These are phyloP conservation scores for Parazoanthus darwini DNA, from an alignment of 92 coral and sea anemone genomes.

Conservation along the genomic window DNA sequence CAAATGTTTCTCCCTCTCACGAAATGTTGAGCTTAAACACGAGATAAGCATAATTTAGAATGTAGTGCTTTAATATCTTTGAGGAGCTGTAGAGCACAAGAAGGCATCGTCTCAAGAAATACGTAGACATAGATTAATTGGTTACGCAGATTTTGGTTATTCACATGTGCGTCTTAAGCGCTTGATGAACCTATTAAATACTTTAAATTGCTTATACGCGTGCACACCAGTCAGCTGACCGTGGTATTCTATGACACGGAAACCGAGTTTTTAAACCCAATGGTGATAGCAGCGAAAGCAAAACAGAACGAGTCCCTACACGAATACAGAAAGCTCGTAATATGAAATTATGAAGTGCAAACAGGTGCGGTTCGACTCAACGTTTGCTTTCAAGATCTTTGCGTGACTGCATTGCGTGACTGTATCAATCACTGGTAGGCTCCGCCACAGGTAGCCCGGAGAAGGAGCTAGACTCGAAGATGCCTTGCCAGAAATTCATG, in stretches of 20 bases:
- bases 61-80: not conserved
- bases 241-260: not conserved
- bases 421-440: not conserved
- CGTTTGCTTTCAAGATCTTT: not conserved
- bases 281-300: not conserved
- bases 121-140: not conserved
- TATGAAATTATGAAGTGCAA: not conserved
- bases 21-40: conserved; percentile 8
- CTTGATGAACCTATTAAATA: not conserved
- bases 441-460: not conserved
- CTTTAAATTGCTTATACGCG: not conserved
- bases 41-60: not conserved
- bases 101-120: not conserved
- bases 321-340: not conserved
- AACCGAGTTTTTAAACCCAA: not conserved
- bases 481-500: not conserved
- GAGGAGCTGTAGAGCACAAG: not conserved
- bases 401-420: not conserved
- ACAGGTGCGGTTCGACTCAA: not conserved
- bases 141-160: not conserved
- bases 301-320: not conserved
- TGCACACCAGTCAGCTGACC: not conserved
- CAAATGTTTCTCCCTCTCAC: conserved; percentile 9
- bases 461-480: not conserved
- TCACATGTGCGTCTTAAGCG: not conserved